Evolutionary conservation across 2,113 vertebrate species (phyloP).

Genomic region (Brachypteracias leptosomus): DNA sequence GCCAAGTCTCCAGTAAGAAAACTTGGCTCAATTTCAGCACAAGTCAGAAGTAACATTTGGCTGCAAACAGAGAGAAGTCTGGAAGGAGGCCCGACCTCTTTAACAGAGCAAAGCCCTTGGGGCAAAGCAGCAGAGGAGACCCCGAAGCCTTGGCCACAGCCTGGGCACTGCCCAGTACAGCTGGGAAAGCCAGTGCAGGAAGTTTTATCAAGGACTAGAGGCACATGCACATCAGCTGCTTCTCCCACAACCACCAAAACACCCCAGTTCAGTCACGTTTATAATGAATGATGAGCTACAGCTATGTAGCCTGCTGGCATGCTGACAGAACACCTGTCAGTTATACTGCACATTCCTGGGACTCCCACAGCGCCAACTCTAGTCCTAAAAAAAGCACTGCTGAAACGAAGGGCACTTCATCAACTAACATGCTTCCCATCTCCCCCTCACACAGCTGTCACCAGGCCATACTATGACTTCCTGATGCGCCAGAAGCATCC

Average conservation of each 20-base stretch:
- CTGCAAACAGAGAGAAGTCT: neutral
- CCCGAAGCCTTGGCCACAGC: neutral
- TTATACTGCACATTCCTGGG: neutral
- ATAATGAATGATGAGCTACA: neutral
- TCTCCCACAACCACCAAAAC: neutral
- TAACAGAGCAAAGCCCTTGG: neutral
- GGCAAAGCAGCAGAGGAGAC: neutral
- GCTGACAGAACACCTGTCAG: neutral
- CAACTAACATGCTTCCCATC: neutral
- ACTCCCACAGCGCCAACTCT: neutral
- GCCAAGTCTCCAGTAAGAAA: neutral
- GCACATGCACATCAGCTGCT: neutral
- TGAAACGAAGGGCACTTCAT: neutral
- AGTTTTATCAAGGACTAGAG: neutral
- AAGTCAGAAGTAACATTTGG: neutral
- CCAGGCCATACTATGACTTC: conserved; percentile 90
- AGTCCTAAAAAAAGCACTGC: neutral
- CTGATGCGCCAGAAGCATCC: conserved; percentile 91
- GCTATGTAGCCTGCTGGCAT: neutral
- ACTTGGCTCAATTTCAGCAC: neutral
- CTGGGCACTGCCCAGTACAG: neutral
- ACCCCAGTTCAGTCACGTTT: neutral
- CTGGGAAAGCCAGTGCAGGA: neutral
- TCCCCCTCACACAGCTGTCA: conserved; percentile 70
- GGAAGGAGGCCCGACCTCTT: neutral